These are phyloP conservation scores for Balearica regulorum DNA, from an alignment of 2,797 vertebrate species.

Conservation along the genomic window DNA sequence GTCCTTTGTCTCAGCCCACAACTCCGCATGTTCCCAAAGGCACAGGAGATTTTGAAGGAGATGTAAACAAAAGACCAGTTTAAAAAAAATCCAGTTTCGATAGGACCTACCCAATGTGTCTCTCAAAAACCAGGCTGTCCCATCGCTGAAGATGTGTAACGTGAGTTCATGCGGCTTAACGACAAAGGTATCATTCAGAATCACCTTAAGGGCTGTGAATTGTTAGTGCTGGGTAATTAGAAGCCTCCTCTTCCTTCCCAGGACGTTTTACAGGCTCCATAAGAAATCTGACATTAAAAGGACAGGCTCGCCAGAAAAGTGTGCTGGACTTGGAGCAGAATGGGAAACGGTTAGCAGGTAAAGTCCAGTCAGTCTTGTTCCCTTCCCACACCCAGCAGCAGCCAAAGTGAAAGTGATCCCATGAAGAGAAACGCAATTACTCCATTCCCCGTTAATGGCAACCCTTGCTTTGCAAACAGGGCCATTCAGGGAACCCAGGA, in stretches of 20 bases:
- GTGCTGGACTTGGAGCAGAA: neutral
- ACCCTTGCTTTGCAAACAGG: neutral
- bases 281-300: neutral
- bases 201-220: neutral
- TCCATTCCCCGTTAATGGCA: neutral
- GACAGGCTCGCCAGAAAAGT: neutral
- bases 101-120: neutral
- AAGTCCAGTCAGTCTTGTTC: neutral
- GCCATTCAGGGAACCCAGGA: neutral
- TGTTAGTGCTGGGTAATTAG: neutral
- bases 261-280: neutral
- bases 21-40: neutral
- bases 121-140: neutral
- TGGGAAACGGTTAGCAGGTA: neutral
- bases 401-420: neutral
- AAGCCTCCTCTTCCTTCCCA: neutral
- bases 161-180: neutral
- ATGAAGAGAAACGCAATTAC: neutral
- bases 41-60: neutral
- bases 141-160: neutral
- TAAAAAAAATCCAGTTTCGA: neutral
- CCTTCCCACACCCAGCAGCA: neutral
- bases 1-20: neutral
- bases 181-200: neutral
- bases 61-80: neutral